phyloP scores from a whole-genome alignment of 92 coral and sea anemone genomes.

The Virgularia gustaviana region DNA sequence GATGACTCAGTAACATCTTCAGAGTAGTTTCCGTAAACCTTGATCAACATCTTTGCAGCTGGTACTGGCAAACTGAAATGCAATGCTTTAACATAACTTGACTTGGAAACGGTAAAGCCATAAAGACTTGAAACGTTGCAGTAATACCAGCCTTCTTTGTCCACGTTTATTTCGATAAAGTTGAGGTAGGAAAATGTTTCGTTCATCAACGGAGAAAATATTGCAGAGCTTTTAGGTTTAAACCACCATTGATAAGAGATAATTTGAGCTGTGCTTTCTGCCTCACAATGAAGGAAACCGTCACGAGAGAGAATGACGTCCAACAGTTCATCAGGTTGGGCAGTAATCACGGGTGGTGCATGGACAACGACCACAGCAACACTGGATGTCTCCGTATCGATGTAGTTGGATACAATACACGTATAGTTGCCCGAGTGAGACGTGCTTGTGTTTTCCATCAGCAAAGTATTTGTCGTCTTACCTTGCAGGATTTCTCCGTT shows the following conservation, averaged over 20 bases:
- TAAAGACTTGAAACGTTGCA: conserved; percentile 60
- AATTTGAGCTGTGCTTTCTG: conserved; percentile 42
- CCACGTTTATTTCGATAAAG: conserved; percentile 17
- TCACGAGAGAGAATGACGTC: conserved; percentile 42
- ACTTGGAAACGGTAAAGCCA: conserved; percentile 54
- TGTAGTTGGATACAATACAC: conserved; percentile 65
- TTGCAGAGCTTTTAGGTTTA: conserved; percentile 31
- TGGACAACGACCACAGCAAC: conserved; percentile 61
- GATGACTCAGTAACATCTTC: too few species aligned
- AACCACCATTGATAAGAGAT: conserved; percentile 66
- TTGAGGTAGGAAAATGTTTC: conserved; percentile 53
- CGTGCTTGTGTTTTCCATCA: conserved; percentile 29
- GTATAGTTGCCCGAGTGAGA: conserved; percentile 61
- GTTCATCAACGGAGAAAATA: conserved; percentile 20
- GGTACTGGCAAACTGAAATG: conserved; percentile 58
- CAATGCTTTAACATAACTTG: conserved; percentile 51
- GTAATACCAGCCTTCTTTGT: conserved; percentile 57
- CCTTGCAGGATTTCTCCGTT: conserved; percentile 46
- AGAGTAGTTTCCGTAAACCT: too few species aligned
- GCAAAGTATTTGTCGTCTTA: conserved; percentile 27
- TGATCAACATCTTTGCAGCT: conserved; percentile 5
- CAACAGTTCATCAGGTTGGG: conserved; percentile 56
- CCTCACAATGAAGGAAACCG: conserved; percentile 49
- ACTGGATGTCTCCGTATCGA: conserved; percentile 50
- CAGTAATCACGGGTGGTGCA: conserved; percentile 51